Evolutionary conservation across 2,888 invertebrate genomes (phyloP), one percentile per base, ranked within the genome.

Genomic region (Scaptomyza polygonia): DNA sequence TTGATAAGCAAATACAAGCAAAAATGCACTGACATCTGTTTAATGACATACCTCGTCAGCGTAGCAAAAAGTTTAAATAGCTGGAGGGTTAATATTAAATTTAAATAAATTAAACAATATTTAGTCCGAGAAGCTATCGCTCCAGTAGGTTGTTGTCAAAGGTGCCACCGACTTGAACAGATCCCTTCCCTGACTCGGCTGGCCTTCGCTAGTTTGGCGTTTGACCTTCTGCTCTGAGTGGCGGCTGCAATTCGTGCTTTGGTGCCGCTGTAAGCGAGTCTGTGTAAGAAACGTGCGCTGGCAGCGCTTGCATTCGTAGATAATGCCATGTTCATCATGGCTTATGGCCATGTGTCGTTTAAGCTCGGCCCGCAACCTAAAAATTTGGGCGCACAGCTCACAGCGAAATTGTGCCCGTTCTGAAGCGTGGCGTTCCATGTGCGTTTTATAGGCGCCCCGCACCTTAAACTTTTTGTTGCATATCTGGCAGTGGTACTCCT

Each of bases 71-170:
- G 5, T 25, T 0, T 5, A 25, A 25, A 25, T 4, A 3, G 25
- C 3, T 25, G 3, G 25, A 25, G 25, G 5, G 25, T 6, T 36
- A 18, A 44, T 25, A 34, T 42, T 53, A 27, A 7, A 0, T 8
- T 40, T 11, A 11, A 36, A 25, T 25, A 11, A 25, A 36, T 25
- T 49, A 11, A 3, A 11, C 7, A 11, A 11, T 27, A 18, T 48
- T 88, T 91, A 92, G 69, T 92, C 92, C 6, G 92, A 92, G 80
- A 92, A 92, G 43, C 92, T 92, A 65, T 92, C 92, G 70, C 92
- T 92, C 92, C 92, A 92, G 66, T 92, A 92, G 21, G 92, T 92
- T 48, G 92, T 91, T 5, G 92, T 92, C 3, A 91, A 72, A 0
- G 92, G 92, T 5, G 92, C 92, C 18, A 92, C 92, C 30, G 91